A percentile compares a stretch with the other conserved stretches of the same genome.
These are phyloP conservation scores for Caenorhabditis brenneri DNA, from an alignment of 1,140 invertebrate genomes.

Conservation along the genomic window DNA sequence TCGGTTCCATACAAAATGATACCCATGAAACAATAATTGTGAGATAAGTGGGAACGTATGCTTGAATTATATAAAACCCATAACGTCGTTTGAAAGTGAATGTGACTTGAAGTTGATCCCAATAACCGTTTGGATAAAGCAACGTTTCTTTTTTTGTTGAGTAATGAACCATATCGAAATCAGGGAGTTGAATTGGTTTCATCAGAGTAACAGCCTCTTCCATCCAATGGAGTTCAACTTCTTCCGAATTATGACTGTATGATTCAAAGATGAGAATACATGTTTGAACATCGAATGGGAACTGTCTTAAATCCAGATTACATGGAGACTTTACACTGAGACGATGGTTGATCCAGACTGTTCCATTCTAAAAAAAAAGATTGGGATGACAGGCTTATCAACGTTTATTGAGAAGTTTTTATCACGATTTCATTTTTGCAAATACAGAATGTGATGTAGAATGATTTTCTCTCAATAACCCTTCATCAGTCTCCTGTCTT, in stretches of 20 bases:
- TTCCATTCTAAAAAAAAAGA: conserved; percentile 68
- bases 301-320: conserved; percentile 64
- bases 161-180: conserved; percentile 70
- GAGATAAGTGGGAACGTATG: conserved; percentile 69
- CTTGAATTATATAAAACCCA: conserved; percentile 70
- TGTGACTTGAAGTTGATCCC: conserved; percentile 63
- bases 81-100: conserved; percentile 71
- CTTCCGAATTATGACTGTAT: conserved; percentile 68
- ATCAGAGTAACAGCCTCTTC: conserved; percentile 68
- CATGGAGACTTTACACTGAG: conserved; percentile 69
- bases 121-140: conserved; percentile 62
- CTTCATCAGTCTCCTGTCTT: too few species aligned
- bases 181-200: conserved; percentile 67
- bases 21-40: conserved; percentile 70
- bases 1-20: conserved; percentile 70
- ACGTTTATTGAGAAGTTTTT: too few species aligned
- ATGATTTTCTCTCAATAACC: too few species aligned
- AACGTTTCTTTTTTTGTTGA: conserved; percentile 58
- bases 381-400: too few species aligned
- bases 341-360: conserved; percentile 70
- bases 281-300: conserved; percentile 69
- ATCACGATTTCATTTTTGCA: too few species aligned
- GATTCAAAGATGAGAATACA: conserved; percentile 68
- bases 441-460: too few species aligned
- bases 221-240: conserved; percentile 66